Conservation (phyloP, 2,797 vertebrate species). For the Lycodopsis pacificus region DNA sequence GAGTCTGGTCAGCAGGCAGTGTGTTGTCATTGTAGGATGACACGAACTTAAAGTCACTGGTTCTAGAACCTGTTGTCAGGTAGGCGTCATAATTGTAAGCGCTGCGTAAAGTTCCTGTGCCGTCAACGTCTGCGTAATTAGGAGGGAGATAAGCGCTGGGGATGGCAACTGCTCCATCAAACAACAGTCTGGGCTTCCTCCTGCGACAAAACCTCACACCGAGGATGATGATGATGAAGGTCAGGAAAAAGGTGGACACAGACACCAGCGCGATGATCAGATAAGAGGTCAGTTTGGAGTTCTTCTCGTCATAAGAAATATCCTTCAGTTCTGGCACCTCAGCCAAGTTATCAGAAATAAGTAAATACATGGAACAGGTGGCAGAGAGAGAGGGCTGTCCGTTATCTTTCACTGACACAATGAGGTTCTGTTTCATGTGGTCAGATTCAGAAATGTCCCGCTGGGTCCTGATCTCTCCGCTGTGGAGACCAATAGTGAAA, state of each 20-base stretch:
- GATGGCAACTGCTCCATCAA: conserved; percentile 23
- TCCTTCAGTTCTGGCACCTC: conserved; percentile 84
- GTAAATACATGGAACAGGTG: conserved; percentile 79
- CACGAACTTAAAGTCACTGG: conserved; percentile 72
- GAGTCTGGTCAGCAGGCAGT: conserved; percentile 45
- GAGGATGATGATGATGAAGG: conserved; percentile 60
- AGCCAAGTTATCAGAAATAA: conserved; percentile 83
- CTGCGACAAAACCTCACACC: conserved; percentile 2
- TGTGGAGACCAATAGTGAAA: conserved; percentile 82
- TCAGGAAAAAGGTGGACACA: conserved; percentile 72
- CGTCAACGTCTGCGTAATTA: background rate
- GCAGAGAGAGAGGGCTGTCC: conserved; percentile 74
- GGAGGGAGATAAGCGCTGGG: conserved; percentile 14
- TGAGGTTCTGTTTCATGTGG: conserved; percentile 52
- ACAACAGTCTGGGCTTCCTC: conserved; percentile 1
- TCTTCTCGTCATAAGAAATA: conserved; percentile 77
- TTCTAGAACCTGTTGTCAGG: conserved; percentile 21
- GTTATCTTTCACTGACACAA: conserved; percentile 66
- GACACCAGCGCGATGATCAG: conserved; percentile 77
- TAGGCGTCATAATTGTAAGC: background rate
- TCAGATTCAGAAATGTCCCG: conserved; percentile 81
- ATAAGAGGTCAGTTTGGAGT: conserved; percentile 86
- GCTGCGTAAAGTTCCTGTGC: conserved; percentile 1
- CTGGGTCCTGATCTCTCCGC: conserved; percentile 78
- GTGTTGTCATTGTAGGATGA: conserved; percentile 65